phyloP scores from a whole-genome alignment of 2,888 invertebrate genomes.

The Rhamnusium bicolor region DNA sequence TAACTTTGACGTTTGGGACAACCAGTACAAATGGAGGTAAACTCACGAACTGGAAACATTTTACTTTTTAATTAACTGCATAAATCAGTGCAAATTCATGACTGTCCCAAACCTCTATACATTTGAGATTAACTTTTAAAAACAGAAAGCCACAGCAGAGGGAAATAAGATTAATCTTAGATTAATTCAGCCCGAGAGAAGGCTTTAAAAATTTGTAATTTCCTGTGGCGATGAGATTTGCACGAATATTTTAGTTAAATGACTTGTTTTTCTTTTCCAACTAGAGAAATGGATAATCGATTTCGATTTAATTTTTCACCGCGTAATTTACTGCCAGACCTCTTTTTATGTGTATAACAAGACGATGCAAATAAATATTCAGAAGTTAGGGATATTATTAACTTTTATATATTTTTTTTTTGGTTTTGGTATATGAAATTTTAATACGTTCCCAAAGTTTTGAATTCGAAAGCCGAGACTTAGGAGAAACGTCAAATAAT shows the following conservation, averaged over 20 bases:
- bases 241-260: conserved; percentile 7
- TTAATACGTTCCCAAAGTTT: too few relatives aligned
- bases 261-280: not conserved
- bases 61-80: not conserved
- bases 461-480: too few relatives aligned
- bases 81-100: conserved; percentile 10
- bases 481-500: too few relatives aligned
- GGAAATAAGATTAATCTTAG: conserved; percentile 39
- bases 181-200: conserved; percentile 39
- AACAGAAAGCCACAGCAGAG: conserved; percentile 22
- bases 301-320: not conserved
- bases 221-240: conserved; percentile 35
- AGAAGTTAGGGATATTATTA: not conserved
- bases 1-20: not conserved
- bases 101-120: conserved; percentile 4
- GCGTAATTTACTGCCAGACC: not conserved
- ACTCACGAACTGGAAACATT: not conserved
- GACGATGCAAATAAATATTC: too few relatives aligned
- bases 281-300: not conserved
- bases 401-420: too few relatives aligned
- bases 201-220: conserved; percentile 46
- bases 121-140: conserved; percentile 20
- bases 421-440: too few relatives aligned
- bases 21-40: not conserved
- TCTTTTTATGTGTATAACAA: not conserved